Percentiles rank a stretch among this genome's conserved stretches.
phyloP scores from a whole-genome alignment of 2,113 vertebrate genomes.

The Hippolais icterina region DNA sequence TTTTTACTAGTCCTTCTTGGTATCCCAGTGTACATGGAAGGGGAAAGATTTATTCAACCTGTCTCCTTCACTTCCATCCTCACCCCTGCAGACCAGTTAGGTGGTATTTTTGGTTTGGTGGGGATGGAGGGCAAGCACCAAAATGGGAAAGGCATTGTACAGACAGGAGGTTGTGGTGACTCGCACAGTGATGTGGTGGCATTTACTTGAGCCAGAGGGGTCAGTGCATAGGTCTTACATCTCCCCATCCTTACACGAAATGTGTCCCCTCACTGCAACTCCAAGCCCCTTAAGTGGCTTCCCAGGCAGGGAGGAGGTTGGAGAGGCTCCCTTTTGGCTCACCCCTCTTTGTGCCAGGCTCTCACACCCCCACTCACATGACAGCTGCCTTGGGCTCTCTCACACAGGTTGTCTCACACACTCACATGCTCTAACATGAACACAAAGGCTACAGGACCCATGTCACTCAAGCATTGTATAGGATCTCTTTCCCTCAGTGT shows the following conservation, averaged over 20 bases:
- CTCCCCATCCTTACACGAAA: neutral
- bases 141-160: neutral
- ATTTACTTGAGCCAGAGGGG: neutral
- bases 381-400: neutral
- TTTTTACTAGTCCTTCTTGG: neutral
- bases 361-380: rapidly evolving
- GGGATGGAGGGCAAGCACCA: neutral
- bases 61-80: neutral
- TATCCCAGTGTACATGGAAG: neutral
- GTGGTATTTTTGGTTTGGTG: neutral
- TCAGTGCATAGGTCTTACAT: neutral
- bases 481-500: neutral
- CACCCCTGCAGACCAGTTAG: neutral
- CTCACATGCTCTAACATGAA: neutral
- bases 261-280: rapidly evolving
- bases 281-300: neutral
- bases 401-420: neutral
- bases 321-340: neutral
- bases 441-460: neutral
- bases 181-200: no score
- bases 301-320: neutral
- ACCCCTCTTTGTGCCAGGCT: neutral
- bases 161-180: neutral
- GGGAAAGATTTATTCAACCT: neutral
- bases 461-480: neutral